These are phyloP conservation scores for Nemoura dubitans DNA, from an alignment of 2,888 invertebrate species.

Conservation along the genomic window DNA sequence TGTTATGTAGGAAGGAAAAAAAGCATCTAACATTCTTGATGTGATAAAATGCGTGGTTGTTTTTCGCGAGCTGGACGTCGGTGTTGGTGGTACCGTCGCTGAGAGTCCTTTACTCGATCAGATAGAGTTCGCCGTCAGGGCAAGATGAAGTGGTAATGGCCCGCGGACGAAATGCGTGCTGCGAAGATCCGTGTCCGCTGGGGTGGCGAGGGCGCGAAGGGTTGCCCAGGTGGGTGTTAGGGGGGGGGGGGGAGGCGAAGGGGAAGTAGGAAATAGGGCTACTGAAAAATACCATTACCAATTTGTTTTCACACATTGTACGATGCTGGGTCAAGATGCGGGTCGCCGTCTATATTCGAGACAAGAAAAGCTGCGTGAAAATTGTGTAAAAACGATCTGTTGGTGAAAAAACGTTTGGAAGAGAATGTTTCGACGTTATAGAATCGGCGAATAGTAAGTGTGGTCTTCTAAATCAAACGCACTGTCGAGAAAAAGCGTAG, in stretches of 20 bases:
- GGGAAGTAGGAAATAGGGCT: slow-evolving; percentile 28
- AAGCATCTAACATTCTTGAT: neutral
- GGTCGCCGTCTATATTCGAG: neutral
- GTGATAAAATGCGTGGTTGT: neutral
- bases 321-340: neutral
- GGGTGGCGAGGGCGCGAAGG: slow-evolving; percentile 3
- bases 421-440: neutral
- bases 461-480: neutral
- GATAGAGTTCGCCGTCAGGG: neutral
- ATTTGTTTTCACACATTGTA: slow-evolving; percentile 36
- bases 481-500: neutral
- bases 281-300: slow-evolving; percentile 36
- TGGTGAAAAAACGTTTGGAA: neutral
- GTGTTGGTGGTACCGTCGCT: neutral
- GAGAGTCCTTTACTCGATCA: neutral
- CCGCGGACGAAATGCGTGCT: slow-evolving; percentile 14
- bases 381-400: too few species aligned
- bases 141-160: slow-evolving; percentile 23
- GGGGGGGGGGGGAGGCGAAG: neutral
- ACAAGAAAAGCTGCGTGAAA: neutral
- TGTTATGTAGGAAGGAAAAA: neutral
- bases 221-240: neutral
- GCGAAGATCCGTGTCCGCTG: neutral
- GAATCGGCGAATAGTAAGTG: neutral
- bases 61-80: neutral